Conservation (phyloP, 2,797 vertebrate genomes). For the Silurus lanzhouensis region DNA sequence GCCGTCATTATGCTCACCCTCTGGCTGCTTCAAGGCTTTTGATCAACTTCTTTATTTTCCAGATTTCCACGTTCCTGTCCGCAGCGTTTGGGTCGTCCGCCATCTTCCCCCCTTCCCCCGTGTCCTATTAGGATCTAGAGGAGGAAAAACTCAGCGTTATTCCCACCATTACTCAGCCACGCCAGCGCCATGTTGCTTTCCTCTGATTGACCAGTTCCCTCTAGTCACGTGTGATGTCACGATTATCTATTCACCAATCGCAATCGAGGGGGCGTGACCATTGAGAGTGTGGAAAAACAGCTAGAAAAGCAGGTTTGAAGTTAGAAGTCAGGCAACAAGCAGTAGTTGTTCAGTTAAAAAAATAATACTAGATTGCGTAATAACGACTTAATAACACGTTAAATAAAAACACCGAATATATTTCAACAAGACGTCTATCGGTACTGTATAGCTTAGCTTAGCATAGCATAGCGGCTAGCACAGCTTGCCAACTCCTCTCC, state of each 20-base stretch:
- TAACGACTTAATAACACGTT: background rate
- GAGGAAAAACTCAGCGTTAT: background rate
- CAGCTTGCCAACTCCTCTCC: background rate
- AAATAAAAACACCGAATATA: background rate
- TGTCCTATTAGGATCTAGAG: slow-evolving; percentile 46
- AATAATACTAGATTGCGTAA: background rate
- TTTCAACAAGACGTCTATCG: background rate
- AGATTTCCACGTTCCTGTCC: slow-evolving; percentile 89
- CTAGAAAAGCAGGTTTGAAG: background rate
- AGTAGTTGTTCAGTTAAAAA: background rate
- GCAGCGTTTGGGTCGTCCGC: slow-evolving; percentile 88
- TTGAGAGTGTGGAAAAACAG: background rate
- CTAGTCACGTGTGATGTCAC: background rate
- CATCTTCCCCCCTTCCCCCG: slow-evolving; percentile 72
- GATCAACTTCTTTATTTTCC: slow-evolving; percentile 66
- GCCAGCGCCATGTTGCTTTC: background rate
- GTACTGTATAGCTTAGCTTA: background rate
- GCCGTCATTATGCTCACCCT: slow-evolving; percentile 37
- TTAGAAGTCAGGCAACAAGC: background rate
- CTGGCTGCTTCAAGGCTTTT: slow-evolving; percentile 60
- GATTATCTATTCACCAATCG: background rate
- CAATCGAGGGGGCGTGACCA: background rate
- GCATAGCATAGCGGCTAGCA: background rate
- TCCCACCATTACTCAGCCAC: background rate
- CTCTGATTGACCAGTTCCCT: background rate